Evolutionary conservation across 2,888 invertebrate species (phyloP).

Genomic region (Meliscaeva auricollis): DNA sequence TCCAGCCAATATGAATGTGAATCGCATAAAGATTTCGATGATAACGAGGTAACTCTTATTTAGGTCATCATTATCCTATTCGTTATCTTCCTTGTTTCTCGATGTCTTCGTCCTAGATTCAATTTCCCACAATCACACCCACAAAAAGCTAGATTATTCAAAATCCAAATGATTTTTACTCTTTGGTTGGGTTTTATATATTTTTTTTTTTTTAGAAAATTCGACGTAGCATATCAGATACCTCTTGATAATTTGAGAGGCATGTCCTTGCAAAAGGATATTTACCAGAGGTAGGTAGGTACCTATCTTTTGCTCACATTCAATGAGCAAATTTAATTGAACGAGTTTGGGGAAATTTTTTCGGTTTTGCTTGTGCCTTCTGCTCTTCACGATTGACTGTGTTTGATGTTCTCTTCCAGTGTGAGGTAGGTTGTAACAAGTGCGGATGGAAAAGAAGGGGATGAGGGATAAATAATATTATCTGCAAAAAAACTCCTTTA

Average conservation of each 20-base stretch:
- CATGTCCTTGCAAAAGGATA: slow-evolving; percentile 44
- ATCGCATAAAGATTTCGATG: slow-evolving; percentile 42
- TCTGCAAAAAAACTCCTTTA: no score
- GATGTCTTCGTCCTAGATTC: slow-evolving; percentile 41
- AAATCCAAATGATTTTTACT: slow-evolving; percentile 37
- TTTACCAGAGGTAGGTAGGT: not conserved
- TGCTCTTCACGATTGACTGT: not conserved
- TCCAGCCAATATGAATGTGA: slow-evolving; percentile 43
- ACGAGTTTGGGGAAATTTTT: slow-evolving; percentile 25
- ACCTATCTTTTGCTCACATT: slow-evolving; percentile 4
- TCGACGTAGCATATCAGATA: no score
- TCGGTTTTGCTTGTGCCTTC: slow-evolving; percentile 22
- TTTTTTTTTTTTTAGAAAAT: not conserved
- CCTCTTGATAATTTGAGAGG: not conserved
- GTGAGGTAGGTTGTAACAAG: not conserved
- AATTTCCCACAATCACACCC: slow-evolving; percentile 64
- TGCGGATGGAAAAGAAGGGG: not conserved
- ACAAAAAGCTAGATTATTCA: slow-evolving; percentile 5
- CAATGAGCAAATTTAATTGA: slow-evolving; percentile 47
- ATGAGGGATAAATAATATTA: no score
- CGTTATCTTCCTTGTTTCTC: not conserved
- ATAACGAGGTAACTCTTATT: slow-evolving; percentile 1
- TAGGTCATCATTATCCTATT: slow-evolving; percentile 30
- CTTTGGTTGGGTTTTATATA: not conserved
- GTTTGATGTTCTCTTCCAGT: not conserved